phyloP scores from a whole-genome alignment of 2,797 vertebrate species.

The Sebastes elongatus region DNA sequence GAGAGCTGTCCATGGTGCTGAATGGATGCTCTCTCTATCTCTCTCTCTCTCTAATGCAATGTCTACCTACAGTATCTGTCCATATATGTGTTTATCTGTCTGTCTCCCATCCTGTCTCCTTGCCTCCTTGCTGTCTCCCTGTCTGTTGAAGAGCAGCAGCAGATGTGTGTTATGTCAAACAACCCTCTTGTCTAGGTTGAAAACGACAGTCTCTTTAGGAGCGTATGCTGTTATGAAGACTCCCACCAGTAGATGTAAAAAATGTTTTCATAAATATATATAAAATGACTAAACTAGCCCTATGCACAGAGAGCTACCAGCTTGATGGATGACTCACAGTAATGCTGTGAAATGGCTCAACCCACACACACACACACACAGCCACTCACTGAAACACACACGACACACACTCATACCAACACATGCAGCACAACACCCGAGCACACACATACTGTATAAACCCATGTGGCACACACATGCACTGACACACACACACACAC shows the following conservation, averaged over 20 bases:
- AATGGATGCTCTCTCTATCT: conserved; percentile 11
- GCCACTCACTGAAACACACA: conserved; percentile 10
- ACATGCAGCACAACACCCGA: conserved; percentile 24
- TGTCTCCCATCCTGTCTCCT: background rate
- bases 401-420: conserved; percentile 29
- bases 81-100: background rate
- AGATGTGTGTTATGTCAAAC: conserved; percentile 21
- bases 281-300: conserved; percentile 71
- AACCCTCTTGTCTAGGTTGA: conserved; percentile 25
- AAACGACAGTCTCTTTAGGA: conserved; percentile 47
- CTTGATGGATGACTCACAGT: conserved; percentile 79
- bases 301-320: conserved; percentile 71
- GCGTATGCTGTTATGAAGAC: conserved; percentile 45
- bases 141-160: conserved; percentile 4
- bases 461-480: background rate
- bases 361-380: conserved; percentile 60
- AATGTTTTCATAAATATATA: conserved; percentile 57
- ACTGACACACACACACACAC: background rate
- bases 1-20: conserved; percentile 57
- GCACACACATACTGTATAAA: conserved; percentile 21
- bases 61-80: background rate
- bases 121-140: background rate
- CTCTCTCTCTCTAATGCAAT: background rate
- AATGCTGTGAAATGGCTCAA: conserved; percentile 76
- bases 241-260: conserved; percentile 57